A percentile compares a stretch with the other conserved stretches of the same genome.
Evolutionary conservation across 2,797 vertebrate species (phyloP).

Genomic region (Sorex maritimensis): DNA sequence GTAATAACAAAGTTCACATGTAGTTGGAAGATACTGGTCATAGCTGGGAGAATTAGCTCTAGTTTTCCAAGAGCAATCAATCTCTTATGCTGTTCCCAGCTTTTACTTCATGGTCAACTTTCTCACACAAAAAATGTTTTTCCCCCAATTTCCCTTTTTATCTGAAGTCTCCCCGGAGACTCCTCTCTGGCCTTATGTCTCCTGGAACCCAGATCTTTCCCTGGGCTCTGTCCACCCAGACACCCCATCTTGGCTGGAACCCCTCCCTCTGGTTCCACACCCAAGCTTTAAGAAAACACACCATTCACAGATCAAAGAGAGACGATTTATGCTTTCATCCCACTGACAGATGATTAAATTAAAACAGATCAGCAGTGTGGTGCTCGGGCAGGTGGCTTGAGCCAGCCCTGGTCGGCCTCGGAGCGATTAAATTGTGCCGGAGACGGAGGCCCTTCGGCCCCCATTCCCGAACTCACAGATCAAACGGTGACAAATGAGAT

Average conservation of each 20-base stretch:
- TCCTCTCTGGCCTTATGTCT: slow-evolving; percentile 64
- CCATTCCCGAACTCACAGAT: slow-evolving; percentile 94
- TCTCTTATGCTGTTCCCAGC: not conserved
- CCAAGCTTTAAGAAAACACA: slow-evolving; percentile 86
- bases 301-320: slow-evolving; percentile 92
- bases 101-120: not conserved
- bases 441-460: slow-evolving; percentile 94
- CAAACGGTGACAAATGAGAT: slow-evolving; percentile 97
- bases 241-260: slow-evolving; percentile 76
- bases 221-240: slow-evolving; percentile 73
- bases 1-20: too few relatives aligned
- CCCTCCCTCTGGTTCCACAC: slow-evolving; percentile 86
- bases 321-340: slow-evolving; percentile 94
- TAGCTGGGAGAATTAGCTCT: not conserved
- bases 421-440: slow-evolving; percentile 93
- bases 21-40: not conserved
- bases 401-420: slow-evolving; percentile 89
- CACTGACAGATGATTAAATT: slow-evolving; percentile 95
- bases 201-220: slow-evolving; percentile 77
- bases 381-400: slow-evolving; percentile 95
- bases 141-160: not conserved
- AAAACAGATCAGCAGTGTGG: slow-evolving; percentile 94
- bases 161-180: slow-evolving; percentile 57
- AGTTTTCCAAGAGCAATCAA: not conserved
- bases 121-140: not conserved